phyloP scores from a whole-genome alignment of 2,797 vertebrate genomes.

The Vultur gryphus region DNA sequence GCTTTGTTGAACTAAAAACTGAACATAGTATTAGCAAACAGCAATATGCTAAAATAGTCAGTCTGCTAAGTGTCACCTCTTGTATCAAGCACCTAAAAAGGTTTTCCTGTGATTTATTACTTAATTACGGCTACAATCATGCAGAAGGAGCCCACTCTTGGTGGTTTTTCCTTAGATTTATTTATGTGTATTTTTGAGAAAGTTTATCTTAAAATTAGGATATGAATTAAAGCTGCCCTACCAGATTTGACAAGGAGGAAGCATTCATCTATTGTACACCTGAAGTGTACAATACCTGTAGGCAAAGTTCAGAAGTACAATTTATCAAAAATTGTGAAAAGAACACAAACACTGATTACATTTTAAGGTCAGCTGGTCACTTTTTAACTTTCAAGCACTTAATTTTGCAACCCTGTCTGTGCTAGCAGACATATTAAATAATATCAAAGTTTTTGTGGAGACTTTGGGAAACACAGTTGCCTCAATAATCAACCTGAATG shows the following conservation, averaged over 20 bases:
- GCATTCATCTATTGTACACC: background rate
- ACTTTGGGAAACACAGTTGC: background rate
- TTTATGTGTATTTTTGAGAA: background rate
- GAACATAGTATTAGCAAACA: background rate
- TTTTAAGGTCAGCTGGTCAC: slow-evolving; percentile 19
- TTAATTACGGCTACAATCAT: background rate
- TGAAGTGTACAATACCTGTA: background rate
- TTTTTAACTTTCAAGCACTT: background rate
- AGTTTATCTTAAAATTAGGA: background rate
- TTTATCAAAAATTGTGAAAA: background rate
- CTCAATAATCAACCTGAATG: background rate
- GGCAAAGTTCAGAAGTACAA: background rate
- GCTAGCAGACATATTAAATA: background rate
- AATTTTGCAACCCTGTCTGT: background rate
- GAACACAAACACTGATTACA: background rate
- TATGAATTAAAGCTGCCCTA: background rate
- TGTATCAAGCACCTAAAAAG: background rate
- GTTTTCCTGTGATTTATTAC: background rate
- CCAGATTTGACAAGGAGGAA: background rate
- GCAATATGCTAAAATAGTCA: background rate
- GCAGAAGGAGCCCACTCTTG: background rate
- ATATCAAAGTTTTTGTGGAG: background rate
- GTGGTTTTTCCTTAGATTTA: background rate
- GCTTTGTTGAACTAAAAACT: slow-evolving; percentile 6
- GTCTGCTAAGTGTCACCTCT: background rate